Conservation (phyloP, 2,888 invertebrate species). For the Stegana nigrithorax region DNA sequence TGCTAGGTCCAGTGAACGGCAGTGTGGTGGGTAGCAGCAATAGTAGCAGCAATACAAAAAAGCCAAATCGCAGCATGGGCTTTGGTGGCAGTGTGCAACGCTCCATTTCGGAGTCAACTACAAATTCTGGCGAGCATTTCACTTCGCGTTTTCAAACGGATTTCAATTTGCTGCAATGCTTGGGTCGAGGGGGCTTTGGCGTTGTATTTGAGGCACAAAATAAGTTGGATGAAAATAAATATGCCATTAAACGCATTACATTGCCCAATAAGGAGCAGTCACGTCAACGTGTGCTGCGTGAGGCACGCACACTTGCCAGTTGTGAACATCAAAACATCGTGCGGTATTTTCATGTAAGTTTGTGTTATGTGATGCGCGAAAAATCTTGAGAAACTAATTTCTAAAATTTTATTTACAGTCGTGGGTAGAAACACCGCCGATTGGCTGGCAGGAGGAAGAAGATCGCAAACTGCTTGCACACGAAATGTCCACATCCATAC, state of each 20-base stretch:
- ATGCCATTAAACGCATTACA: conserved; percentile 94
- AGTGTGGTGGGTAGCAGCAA: too few relatives aligned
- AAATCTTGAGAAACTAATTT: conserved; percentile 71
- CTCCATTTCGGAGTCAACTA: conserved; percentile 59
- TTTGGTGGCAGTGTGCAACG: conserved; percentile 35
- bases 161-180: conserved; percentile 83
- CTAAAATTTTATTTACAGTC: conserved; percentile 76
- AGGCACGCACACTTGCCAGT: conserved; percentile 94
- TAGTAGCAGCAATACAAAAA: conserved; percentile 30
- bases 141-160: conserved; percentile 82
- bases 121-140: conserved; percentile 57
- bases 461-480: conserved; percentile 72
- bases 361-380: background rate
- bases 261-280: conserved; percentile 86
- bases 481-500: conserved; percentile 66
- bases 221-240: conserved; percentile 92
- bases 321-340: conserved; percentile 96
- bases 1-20: conserved; percentile 49
- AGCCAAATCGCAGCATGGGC: conserved; percentile 34
- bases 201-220: conserved; percentile 95
- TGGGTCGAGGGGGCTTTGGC: conserved; percentile 95
- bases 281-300: conserved; percentile 89
- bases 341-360: conserved; percentile 74
- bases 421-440: conserved; percentile 94
- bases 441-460: conserved; percentile 85